Percentiles rank a stretch among this genome's conserved stretches.
These are phyloP conservation scores for Rhimphoctona megacephalus DNA, from an alignment of 2,888 invertebrate species.

Conservation along the genomic window DNA sequence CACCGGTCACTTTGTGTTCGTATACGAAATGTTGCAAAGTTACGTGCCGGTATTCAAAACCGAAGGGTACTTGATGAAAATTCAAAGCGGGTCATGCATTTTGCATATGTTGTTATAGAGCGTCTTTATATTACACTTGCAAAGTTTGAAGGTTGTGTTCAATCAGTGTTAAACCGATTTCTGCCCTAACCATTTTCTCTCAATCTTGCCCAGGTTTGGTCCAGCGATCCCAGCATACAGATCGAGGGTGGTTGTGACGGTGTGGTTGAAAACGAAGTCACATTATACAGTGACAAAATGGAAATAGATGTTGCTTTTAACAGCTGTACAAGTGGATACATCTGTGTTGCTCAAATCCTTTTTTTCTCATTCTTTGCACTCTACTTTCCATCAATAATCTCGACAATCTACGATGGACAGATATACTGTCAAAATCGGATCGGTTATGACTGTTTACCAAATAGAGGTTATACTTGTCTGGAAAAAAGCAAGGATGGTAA, in stretches of 20 bases:
- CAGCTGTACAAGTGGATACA: background rate
- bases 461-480: background rate
- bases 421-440: background rate
- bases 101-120: background rate
- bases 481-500: background rate
- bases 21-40: background rate
- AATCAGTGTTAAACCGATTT: background rate
- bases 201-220: background rate
- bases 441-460: background rate
- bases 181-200: background rate
- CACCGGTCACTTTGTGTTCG: background rate
- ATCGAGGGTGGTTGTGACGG: background rate
- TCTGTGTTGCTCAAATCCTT: background rate
- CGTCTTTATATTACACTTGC: background rate
- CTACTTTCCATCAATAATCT: background rate
- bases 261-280: background rate
- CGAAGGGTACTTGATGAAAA: background rate
- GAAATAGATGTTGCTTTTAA: background rate
- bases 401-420: background rate
- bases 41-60: background rate
- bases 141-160: background rate
- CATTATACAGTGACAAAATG: background rate
- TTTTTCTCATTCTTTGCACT: background rate
- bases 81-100: background rate
- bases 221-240: background rate